Base-by-base conservation (phyloP, 2,797 vertebrate species). In the Australoheros facetus region DNA sequence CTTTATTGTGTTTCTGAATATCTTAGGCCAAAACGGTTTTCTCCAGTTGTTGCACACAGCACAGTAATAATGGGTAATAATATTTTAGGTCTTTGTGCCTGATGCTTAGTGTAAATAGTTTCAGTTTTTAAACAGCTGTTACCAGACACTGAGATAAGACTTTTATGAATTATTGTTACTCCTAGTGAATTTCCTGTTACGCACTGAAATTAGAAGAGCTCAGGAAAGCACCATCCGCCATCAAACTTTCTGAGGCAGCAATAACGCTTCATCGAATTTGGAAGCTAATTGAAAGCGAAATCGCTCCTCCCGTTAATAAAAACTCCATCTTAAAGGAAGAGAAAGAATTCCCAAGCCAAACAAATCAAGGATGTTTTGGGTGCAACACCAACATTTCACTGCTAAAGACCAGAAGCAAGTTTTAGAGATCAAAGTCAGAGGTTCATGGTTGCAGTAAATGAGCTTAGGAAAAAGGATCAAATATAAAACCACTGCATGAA, bases 161-260 rank as follows among this genome's bases (percentile, higher is more conserved):
- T 85, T 77, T 76, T 39, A 80, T 82, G 69, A 85, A 71, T 87
- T 64, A 80, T 77, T 66, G 66, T 69, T 73, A 21, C 73, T 80
- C 26, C 2, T 48, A 6, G 42, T 69, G 74, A 79, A 71, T 85
- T 80, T 84, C 51, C 76, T 42, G 28, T 80, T 71, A 59, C 55
- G 60, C 58, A 60, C 77, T 85, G 32, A 77, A 77, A 82, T 87
- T 70, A 78, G 54, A 81, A 73, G 72, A 77, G 78, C 80, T 28
- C 37, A 75, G 32, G 58, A 71, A 78, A 86, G 76, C 75, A 1
- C 45, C 71, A 34, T 70, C 66, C 54, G 34, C 66, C 59, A 48
- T 56, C 69, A 55, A 77, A 76, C 42, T 59, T 30, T 71, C 14
- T 28, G 32, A 80, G 66, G 19, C 60, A 80, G 77, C 77, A 87